Evolutionary conservation across 2,888 invertebrate species (phyloP), one percentile per base, ranked within the genome.

Genomic region (Dynastes maya): DNA sequence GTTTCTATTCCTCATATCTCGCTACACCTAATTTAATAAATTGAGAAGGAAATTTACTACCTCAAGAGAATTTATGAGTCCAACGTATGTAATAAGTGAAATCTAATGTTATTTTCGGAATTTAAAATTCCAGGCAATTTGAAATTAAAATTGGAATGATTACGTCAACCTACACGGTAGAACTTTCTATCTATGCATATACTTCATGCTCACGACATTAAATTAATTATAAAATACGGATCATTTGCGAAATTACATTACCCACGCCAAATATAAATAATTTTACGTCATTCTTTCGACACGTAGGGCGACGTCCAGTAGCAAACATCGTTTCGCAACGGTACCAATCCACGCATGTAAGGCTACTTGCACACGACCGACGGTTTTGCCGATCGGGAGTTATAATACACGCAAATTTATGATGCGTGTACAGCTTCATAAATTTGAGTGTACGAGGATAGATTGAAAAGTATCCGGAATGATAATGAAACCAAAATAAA

Each of bases 171-270:
- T 63, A 63, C 32, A 5, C 63, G 11, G 22, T 63, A 6, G n/a
- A 16, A 22, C 55, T 63, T 27, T 27, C 63, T 63, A 27, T 32
- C 32, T 32, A 63, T 63, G 9, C 13, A 11, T n/a, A 63, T 63
- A 63, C 63, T 63, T 63, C 63, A 63, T n/a, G 32, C n/a, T 32
- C 32, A 63, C 32, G 63, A 63, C 32, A 63, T 32, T n/a, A 63
- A 63, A 63, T 63, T 63, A 32, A 63, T 63, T 63, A 63, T 63
- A 32, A 63, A 63, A 63, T 32, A 63, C 63, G 63, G 63, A 63
- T 37, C 29, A 63, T 63, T 29, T 63, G 63, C 63, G n/a, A 63
- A 63, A 63, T 63, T 3, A 32, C 63, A 32, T 63, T 63, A 63
- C 63, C 29, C 63, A 63, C 63, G 63, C 32, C n/a, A 11, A 63